A percentile compares a stretch with the other conserved stretches of the same genome.
These are phyloP conservation scores for Hemicordylus capensis DNA, from an alignment of 2,113 vertebrate species.

Conservation along the genomic window DNA sequence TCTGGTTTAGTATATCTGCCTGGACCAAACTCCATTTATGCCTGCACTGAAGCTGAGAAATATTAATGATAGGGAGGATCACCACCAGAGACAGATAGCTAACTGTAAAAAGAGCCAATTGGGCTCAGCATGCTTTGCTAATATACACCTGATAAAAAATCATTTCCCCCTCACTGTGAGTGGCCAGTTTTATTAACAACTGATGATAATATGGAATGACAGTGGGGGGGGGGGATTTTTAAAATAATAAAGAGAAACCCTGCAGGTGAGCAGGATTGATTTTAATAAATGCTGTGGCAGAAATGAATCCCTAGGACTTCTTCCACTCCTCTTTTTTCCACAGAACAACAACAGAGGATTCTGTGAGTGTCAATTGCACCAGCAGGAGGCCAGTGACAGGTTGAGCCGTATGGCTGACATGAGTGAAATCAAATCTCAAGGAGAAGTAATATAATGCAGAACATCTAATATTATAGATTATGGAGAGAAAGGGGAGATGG, in stretches of 20 bases:
- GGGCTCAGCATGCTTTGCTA: constrained; percentile 70
- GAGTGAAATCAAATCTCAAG: constrained; percentile 44
- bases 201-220: constrained; percentile 68
- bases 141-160: constrained; percentile 69
- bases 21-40: constrained; percentile 32
- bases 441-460: constrained; percentile 24
- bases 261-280: constrained; percentile 69
- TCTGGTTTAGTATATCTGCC: neutral
- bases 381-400: constrained; percentile 57
- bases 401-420: constrained; percentile 57
- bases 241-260: constrained; percentile 69
- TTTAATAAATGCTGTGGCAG: constrained; percentile 62
- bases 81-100: constrained; percentile 67
- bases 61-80: constrained; percentile 43
- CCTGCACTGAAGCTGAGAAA: constrained; percentile 44
- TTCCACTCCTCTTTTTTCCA: neutral
- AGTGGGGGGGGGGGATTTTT: constrained; percentile 58
- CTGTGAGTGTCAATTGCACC: constrained; percentile 48
- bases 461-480: constrained; percentile 46
- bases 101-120: constrained; percentile 67
- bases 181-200: constrained; percentile 71
- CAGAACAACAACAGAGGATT: constrained; percentile 11
- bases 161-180: constrained; percentile 60
- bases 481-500: constrained; percentile 20
- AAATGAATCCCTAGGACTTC: constrained; percentile 56